Base-by-base conservation (phyloP, 64 coral and sea anemone genomes). In the Trachythela sp. region DNA sequence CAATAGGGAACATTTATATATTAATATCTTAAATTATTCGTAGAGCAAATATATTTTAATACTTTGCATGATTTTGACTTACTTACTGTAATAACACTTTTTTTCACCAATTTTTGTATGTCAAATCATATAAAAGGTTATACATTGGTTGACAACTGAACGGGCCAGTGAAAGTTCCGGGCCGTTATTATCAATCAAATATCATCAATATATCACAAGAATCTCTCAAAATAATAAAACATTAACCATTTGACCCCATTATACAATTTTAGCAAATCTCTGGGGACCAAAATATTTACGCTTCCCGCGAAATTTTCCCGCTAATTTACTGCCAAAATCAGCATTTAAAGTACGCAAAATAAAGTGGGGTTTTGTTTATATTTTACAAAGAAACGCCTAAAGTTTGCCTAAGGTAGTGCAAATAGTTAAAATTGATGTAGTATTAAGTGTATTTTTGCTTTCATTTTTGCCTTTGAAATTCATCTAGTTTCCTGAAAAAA, bases 21-120 rank as follows among this genome's bases (percentile, higher is more conserved):
- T 64, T n/a, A 64, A 64, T 64, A 64, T 64, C 56, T 27, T 64
- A 64, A 64, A 64, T 64, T 64, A 64, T 64, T 64, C 56, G 22
- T 0, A n/a, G 56, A 45, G 42, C 42, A 64, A 64, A 64, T 64
- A n/a, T 20, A 64, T 20, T 20, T 52, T 64, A 64, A 64, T 64
- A 64, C 20, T 27, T 64, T 64, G 56, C 26, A 64, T 64, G 26
- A 64, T 64, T 64, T 64, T 64, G 15, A 64, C 56, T 20, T 24
- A 64, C 26, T 64, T 64, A 8, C n/a, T n/a, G 17, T 24, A 2
- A 64, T 64, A 64, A 18, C 8, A 64, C 13, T 20, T 64, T 0
- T n/a, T 11, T 11, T 45, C 42, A 45, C 42, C 11, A 45, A 45
- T 45, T 45, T n/a, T 45, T 45, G 42, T 11, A 45, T 45, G 42